Conservation (phyloP, 2,113 vertebrate species). For the Muntiacus muntjak region DNA sequence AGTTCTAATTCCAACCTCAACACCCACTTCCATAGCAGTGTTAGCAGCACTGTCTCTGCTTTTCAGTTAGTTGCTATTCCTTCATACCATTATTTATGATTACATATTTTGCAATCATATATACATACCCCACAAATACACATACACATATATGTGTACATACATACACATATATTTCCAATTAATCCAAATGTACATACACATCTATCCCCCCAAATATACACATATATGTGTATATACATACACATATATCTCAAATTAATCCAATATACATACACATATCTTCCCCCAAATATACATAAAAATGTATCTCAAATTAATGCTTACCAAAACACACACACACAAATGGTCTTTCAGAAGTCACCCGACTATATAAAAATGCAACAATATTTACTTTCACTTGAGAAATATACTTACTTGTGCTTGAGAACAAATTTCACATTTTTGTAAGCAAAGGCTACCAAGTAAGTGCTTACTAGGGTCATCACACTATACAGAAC, state of each 20-base stretch:
- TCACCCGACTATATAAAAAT: not conserved
- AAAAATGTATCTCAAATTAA: not conserved
- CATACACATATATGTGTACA: not conserved
- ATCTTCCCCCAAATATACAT: not conserved
- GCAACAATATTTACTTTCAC: not conserved
- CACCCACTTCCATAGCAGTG: not conserved
- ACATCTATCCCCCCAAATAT: not conserved
- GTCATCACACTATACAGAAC: constrained; percentile 98
- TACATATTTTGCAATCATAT: not conserved
- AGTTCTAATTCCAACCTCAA: not conserved
- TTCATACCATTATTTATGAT: not conserved
- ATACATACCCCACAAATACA: not conserved
- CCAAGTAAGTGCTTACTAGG: constrained; percentile 96
- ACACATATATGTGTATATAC: not conserved
- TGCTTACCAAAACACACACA: not conserved
- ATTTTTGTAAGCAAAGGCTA: constrained; percentile 98
- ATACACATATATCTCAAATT: not conserved
- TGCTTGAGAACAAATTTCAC: constrained; percentile 99
- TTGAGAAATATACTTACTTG: constrained; percentile 86
- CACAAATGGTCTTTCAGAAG: not conserved
- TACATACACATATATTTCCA: not conserved
- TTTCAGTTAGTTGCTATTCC: not conserved
- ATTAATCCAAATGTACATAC: not conserved
- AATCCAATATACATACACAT: not conserved
- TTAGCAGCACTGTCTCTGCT: not conserved